Evolutionary conservation across 1,140 invertebrate species (phyloP), one percentile per base, ranked within the genome.

Genomic region (Calephelis nemesis): DNA sequence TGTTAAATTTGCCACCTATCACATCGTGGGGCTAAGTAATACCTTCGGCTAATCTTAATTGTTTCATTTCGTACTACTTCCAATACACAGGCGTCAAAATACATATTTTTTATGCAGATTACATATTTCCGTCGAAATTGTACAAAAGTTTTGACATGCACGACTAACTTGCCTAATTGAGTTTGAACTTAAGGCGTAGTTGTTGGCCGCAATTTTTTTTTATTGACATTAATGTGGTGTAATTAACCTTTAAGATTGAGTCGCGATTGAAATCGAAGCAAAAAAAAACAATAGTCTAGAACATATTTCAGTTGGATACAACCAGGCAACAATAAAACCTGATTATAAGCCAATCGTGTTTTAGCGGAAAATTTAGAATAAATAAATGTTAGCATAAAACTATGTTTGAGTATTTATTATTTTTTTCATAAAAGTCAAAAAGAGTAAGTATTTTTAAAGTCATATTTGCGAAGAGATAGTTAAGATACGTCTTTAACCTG

Each of bases 121-220:
- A 45, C 42, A 45, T 45, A 7, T 7, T 45, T 30, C 30, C 1
- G 30, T 30, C 30, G 8, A 67, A 50, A 62, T 63, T 67, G n/a
- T 30, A 63, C 30, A 40, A 47, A 15, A 68, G 60, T 68, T 68
- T 63, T 62, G 62, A 63, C 62, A 63, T 19, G 67, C 58, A 15
- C 45, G 50, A 54, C 12, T 47, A n/a, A 47, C 54, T 58, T 58
- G 7, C 30, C 10, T 58, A 39, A 58, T 58, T 58, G 54, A 39
- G 12, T 39, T 58, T 58, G 39, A 30, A 58, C 5, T 58, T 58
- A 40, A 58, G 11, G 19, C 30, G 54, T 58, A 58, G 30, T 58
- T 58, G 54, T 30, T 12, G 7, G 19, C 7, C 19, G 15, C 30
- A 30, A 39, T 7, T 15, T 19, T 19, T 30, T 39, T 58, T 39